phyloP scores from a whole-genome alignment of 2,113 vertebrate genomes.

The Cacatua alba region DNA sequence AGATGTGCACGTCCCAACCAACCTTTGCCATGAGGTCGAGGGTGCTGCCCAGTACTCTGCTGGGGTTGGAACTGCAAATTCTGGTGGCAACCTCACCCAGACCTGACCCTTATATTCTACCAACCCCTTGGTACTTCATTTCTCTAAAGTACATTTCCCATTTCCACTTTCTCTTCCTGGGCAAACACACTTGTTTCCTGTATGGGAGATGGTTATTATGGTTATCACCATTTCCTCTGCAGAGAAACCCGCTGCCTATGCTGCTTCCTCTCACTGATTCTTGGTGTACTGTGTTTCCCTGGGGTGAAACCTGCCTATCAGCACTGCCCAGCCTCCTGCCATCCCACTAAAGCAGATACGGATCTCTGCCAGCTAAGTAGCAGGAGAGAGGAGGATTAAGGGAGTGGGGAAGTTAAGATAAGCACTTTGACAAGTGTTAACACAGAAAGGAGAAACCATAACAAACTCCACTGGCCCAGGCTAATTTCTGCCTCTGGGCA shows the following conservation, averaged over 20 bases:
- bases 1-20: neutral
- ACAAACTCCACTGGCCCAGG: neutral
- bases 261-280: neutral
- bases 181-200: neutral
- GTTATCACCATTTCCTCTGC: neutral
- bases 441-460: neutral
- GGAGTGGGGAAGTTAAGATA: neutral
- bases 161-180: neutral
- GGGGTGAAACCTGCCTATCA: neutral
- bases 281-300: neutral
- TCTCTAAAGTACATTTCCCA: neutral
- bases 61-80: neutral
- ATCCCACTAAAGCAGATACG: neutral
- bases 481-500: slow-evolving; percentile 2
- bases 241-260: neutral
- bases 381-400: neutral
- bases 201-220: neutral
- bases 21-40: neutral
- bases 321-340: neutral
- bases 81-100: neutral
- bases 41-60: neutral
- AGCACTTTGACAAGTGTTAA: neutral
- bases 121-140: neutral
- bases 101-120: neutral
- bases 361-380: neutral